Evolutionary conservation across 2,113 vertebrate genomes (phyloP).

Genomic region (Pachyramphus minor): DNA sequence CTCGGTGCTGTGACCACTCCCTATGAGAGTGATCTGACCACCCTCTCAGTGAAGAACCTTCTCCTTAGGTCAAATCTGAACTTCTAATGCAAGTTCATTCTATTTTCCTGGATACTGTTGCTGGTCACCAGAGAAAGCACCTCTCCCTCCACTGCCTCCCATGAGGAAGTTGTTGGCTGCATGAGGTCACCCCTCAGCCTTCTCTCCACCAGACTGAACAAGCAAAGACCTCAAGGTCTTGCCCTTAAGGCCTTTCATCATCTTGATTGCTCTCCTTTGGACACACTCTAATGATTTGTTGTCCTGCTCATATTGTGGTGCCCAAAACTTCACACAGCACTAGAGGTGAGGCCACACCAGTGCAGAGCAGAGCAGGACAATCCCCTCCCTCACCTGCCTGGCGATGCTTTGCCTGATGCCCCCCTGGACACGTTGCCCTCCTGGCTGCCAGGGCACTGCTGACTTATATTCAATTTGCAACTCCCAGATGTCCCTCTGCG

Average conservation of each 20-base stretch:
- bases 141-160: rapidly evolving
- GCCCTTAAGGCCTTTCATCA: not conserved
- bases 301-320: not conserved
- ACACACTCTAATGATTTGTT: not conserved
- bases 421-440: not conserved
- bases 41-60: not conserved
- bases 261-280: not conserved
- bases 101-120: rapidly evolving
- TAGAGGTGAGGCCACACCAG: rapidly evolving
- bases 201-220: not conserved
- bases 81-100: not conserved
- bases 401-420: rapidly evolving
- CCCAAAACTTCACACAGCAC: not conserved
- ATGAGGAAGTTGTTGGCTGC: not conserved
- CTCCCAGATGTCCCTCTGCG: not conserved
- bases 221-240: not conserved
- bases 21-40: not conserved
- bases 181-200: not conserved
- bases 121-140: not conserved
- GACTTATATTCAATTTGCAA: not conserved
- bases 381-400: rapidly evolving
- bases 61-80: not conserved
- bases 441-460: not conserved
- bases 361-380: not conserved
- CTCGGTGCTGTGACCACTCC: not conserved